These are phyloP conservation scores for Danio rerio DNA, from an alignment of 2,113 vertebrate species.

Conservation along the genomic window GRCz12tu NC_133188.1:3962501-3963000, in stretches of 20 bases:
- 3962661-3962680: slow-evolving; percentile 8
- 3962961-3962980: background rate
- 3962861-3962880: background rate
- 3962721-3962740: slow-evolving; percentile 8
- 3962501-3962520: background rate
- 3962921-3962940: background rate
- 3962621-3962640: background rate
- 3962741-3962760: background rate
- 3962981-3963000: background rate
- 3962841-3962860: background rate
- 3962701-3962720: background rate
- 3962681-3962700: slow-evolving; percentile 12
- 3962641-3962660: background rate
- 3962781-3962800: slow-evolving; percentile 16
- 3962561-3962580: background rate
- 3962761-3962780: slow-evolving; percentile 5
- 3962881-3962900: slow-evolving; percentile 3
- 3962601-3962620: background rate
- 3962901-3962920: background rate
- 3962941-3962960: background rate
- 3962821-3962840: slow-evolving; percentile 21
- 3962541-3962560: background rate
- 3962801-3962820: background rate
- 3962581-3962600: background rate
- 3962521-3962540: background rate